Conservation (phyloP, 2,888 invertebrate species). For the Pseudolycoriella hygida region DNA sequence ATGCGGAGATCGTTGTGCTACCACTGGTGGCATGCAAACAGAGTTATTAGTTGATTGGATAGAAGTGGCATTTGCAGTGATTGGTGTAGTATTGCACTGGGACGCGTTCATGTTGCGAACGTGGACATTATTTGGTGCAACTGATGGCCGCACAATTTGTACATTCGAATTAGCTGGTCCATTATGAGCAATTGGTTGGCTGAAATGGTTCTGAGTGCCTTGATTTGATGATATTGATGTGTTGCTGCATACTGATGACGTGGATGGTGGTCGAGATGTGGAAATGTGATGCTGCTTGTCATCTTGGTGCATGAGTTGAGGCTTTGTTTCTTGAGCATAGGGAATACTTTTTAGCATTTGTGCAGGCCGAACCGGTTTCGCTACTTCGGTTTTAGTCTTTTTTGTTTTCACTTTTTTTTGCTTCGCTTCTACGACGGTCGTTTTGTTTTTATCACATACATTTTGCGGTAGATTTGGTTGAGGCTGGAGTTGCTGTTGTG, state of each 20-base stretch:
- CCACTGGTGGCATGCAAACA: not conserved
- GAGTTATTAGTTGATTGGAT: not conserved
- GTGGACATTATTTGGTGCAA: not conserved
- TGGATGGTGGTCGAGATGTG: not conserved
- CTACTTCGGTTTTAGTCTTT: not conserved
- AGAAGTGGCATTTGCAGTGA: not conserved
- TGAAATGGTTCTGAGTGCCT: conserved; percentile 2
- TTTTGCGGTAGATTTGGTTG: conserved; percentile 10
- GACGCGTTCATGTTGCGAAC: not conserved
- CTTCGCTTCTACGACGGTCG: not conserved
- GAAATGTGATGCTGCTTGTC: not conserved
- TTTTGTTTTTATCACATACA: not conserved
- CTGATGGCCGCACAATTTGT: not conserved
- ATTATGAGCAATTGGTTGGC: not conserved
- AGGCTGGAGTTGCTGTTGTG: not conserved
- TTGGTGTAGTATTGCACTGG: not conserved
- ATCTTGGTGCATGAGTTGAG: not conserved
- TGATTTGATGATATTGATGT: conserved; percentile 7
- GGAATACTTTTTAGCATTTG: not conserved
- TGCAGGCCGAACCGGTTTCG: not conserved
- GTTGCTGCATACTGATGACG: conserved; percentile 6
- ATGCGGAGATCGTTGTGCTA: not conserved
- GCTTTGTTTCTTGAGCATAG: not conserved
- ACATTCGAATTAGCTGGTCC: not conserved
- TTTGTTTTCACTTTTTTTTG: not conserved